Conservation (phyloP, 2,797 vertebrate species). For the Caiman crocodilus region DNA sequence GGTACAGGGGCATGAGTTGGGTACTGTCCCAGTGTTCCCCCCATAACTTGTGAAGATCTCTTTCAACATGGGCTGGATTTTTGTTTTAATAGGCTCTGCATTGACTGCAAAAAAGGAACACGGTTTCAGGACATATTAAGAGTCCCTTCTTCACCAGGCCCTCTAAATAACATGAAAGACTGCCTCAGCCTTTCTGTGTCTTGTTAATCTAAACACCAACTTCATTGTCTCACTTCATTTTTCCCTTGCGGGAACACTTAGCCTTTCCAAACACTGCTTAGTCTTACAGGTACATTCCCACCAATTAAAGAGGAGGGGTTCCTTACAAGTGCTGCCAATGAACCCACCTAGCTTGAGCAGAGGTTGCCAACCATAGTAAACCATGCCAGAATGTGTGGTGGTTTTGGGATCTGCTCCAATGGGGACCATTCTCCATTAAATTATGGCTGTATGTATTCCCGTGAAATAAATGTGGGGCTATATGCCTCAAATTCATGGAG, state of each 20-base stretch:
- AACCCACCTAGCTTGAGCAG: conserved; percentile 70
- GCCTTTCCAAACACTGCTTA: conserved; percentile 74
- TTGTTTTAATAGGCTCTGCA: conserved; percentile 47
- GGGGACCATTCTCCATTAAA: conserved; percentile 62
- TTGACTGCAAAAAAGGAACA: conserved; percentile 57
- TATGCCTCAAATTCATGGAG: conserved; percentile 24
- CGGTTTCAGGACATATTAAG: conserved; percentile 35
- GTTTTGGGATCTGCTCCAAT: conserved; percentile 59
- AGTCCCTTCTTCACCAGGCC: conserved; percentile 56
- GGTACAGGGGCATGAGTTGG: background rate
- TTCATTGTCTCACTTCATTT: conserved; percentile 70
- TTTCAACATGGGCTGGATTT: background rate
- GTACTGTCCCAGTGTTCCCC: background rate
- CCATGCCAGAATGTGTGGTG: conserved; percentile 70
- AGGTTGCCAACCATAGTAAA: conserved; percentile 72
- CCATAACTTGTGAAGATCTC: background rate
- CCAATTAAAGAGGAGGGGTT: conserved; percentile 79
- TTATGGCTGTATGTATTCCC: conserved; percentile 59
- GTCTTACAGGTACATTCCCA: conserved; percentile 75
- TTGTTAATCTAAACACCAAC: conserved; percentile 74
- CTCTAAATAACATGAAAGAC: conserved; percentile 73
- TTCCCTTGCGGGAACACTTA: conserved; percentile 75
- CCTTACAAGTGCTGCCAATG: conserved; percentile 78
- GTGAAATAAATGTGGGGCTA: conserved; percentile 32
- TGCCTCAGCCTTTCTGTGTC: conserved; percentile 68